These are phyloP conservation scores for Thera britannica DNA, from an alignment of 2,888 invertebrate genomes.

Conservation along the genomic window DNA sequence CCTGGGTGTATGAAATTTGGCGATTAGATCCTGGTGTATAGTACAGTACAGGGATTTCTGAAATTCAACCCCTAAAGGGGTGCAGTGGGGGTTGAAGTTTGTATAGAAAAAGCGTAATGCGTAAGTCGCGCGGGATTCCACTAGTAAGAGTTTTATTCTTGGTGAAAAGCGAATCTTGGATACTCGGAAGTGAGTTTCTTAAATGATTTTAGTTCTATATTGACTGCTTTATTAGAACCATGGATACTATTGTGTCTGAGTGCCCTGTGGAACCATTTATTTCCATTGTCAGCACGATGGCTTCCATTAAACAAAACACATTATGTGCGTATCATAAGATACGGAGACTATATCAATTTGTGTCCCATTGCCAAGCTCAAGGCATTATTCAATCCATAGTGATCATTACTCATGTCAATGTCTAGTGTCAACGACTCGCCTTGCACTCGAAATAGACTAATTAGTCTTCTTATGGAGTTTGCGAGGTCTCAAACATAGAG, in stretches of 20 bases:
- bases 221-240: too few relatives aligned
- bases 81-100: too few relatives aligned
- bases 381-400: slow-evolving; percentile 27
- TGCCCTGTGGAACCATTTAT: not conserved
- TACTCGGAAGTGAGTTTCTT: not conserved
- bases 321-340: not conserved
- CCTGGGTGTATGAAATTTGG: too few relatives aligned
- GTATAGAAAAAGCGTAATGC: too few relatives aligned
- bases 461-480: slow-evolving; percentile 28
- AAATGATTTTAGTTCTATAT: too few relatives aligned
- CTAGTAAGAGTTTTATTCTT: not conserved
- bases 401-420: slow-evolving; percentile 32
- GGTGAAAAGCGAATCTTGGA: not conserved
- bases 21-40: too few relatives aligned
- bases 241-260: too few relatives aligned
- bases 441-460: slow-evolving; percentile 35
- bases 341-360: slow-evolving; percentile 26
- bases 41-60: too few relatives aligned
- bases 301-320: slow-evolving; percentile 1
- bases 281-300: not conserved
- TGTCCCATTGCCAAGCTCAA: slow-evolving; percentile 28
- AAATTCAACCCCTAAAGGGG: too few relatives aligned
- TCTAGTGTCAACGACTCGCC: slow-evolving; percentile 34
- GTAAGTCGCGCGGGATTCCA: too few relatives aligned
- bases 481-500: slow-evolving; percentile 25